Percentiles rank a stretch among this genome's conserved stretches.
Evolutionary conservation across 2,888 invertebrate genomes (phyloP).

Genomic region (Heliconius sara): DNA sequence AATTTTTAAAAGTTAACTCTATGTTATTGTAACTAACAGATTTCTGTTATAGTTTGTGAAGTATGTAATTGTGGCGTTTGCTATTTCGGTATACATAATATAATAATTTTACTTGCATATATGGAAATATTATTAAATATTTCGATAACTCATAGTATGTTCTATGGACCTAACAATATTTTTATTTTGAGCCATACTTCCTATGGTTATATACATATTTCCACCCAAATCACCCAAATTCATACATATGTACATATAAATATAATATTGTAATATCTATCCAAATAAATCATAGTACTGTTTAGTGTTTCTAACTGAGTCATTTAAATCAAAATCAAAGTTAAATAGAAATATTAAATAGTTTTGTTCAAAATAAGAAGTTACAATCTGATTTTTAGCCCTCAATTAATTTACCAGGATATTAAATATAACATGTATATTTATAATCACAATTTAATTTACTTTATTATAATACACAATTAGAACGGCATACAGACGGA

Average conservation of each 20-base stretch:
- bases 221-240: no score
- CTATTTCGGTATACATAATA: background rate
- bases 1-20: constrained; percentile 6
- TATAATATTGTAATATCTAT: no score
- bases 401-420: background rate
- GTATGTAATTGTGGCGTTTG: background rate
- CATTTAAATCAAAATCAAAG: no score
- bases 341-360: no score
- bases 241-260: background rate
- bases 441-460: background rate
- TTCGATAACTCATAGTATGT: background rate
- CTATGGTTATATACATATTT: background rate
- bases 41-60: background rate
- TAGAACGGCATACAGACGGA: constrained; percentile 62
- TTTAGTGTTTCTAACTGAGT: no score
- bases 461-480: background rate
- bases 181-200: background rate
- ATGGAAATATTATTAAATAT: background rate
- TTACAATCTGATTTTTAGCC: no score
- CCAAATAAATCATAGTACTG: no score
- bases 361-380: no score
- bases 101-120: background rate
- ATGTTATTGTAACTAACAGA: constrained; percentile 14
- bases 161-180: no score
- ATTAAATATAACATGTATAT: background rate